Percentiles rank a stretch among this genome's conserved stretches.
Evolutionary conservation across 2,888 invertebrate genomes (phyloP).

Genomic region (Gasteruption jaculator): DNA sequence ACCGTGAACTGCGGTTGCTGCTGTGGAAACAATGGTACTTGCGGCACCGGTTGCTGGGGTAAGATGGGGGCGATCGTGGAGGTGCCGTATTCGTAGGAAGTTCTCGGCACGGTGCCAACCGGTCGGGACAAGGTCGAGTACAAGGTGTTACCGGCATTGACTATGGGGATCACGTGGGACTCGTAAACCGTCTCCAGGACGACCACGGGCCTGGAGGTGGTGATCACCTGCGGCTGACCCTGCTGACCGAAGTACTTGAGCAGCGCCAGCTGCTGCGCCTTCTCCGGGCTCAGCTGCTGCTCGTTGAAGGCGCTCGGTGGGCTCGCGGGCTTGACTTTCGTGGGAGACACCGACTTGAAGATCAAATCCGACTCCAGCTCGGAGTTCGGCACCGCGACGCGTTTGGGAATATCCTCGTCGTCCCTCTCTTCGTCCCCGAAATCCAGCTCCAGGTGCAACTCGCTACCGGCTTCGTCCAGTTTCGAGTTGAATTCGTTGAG

Average conservation of each 20-base stretch:
- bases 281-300: slow-evolving; percentile 63
- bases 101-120: slow-evolving; percentile 73
- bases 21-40: slow-evolving; percentile 57
- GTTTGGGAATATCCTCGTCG: slow-evolving; percentile 47
- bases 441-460: slow-evolving; percentile 79
- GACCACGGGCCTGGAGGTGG: slow-evolving; percentile 73
- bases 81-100: slow-evolving; percentile 73
- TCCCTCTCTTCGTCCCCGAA: slow-evolving; percentile 73
- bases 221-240: slow-evolving; percentile 64
- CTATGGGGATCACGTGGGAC: slow-evolving; percentile 75
- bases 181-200: slow-evolving; percentile 77
- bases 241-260: slow-evolving; percentile 65
- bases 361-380: slow-evolving; percentile 64
- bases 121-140: slow-evolving; percentile 76
- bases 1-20: slow-evolving; percentile 68
- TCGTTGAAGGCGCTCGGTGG: slow-evolving; percentile 37
- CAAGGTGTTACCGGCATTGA: slow-evolving; percentile 70
- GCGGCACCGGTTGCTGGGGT: slow-evolving; percentile 35
- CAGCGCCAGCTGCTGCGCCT: slow-evolving; percentile 71
- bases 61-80: slow-evolving; percentile 60
- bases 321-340: slow-evolving; percentile 51
- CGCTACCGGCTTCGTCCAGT: slow-evolving; percentile 84
- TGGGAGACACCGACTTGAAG: slow-evolving; percentile 60
- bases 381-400: slow-evolving; percentile 55
- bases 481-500: slow-evolving; percentile 85